Percentiles rank a stretch among this genome's conserved stretches.
These are phyloP conservation scores for Camelus bactrianus DNA, from an alignment of 2,113 vertebrate genomes.

Conservation along the genomic window DNA sequence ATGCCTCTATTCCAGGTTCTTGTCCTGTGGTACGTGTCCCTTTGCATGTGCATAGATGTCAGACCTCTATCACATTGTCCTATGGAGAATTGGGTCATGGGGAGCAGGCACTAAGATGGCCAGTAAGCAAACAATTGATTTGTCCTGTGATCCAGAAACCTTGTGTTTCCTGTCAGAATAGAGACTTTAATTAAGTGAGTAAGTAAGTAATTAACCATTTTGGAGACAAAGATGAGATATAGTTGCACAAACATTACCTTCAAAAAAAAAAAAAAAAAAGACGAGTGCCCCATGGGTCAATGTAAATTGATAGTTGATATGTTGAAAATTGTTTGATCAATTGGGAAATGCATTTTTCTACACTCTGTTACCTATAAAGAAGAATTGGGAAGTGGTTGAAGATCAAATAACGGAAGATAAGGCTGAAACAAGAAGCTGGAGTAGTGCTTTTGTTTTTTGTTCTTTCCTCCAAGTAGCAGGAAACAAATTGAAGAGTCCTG, in stretches of 20 bases:
- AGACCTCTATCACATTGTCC: not conserved
- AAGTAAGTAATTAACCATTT: not conserved
- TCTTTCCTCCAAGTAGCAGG: not conserved
- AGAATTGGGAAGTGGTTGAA: not conserved
- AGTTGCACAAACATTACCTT: not conserved
- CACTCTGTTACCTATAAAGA: not conserved
- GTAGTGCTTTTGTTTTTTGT: not conserved
- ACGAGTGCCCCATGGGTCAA: not conserved
- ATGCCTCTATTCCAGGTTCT: not conserved
- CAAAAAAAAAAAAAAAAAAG: not conserved
- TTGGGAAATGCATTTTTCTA: not conserved
- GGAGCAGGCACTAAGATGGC: not conserved
- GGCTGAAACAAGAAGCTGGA: not conserved
- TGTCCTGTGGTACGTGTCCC: not conserved
- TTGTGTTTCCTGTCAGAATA: not conserved
- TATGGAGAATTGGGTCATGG: not conserved
- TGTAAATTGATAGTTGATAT: not conserved
- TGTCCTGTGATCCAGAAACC: not conserved
- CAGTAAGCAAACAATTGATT: not conserved
- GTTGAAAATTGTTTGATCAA: not conserved
- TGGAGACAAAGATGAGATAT: not conserved
- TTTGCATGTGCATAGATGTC: not conserved
- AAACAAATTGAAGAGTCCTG: not conserved
- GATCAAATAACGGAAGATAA: not conserved
- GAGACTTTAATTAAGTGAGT: not conserved